A percentile compares a stretch with the other conserved stretches of the same genome.
Conservation (phyloP, 2,113 vertebrate species). For the Madoqua kirkii region DNA sequence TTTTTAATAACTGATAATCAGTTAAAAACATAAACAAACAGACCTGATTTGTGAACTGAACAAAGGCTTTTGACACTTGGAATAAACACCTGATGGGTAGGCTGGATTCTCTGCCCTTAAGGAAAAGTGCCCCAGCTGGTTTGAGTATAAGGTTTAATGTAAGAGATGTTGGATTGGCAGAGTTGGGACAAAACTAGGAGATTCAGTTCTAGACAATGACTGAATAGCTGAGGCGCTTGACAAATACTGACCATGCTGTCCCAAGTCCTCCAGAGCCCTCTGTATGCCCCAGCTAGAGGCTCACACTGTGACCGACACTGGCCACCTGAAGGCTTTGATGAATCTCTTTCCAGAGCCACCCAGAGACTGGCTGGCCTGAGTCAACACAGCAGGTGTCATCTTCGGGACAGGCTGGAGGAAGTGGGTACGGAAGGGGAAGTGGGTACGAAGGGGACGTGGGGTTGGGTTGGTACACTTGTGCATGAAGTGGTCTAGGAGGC, state of each 20-base stretch:
- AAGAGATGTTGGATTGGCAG: constrained; percentile 31
- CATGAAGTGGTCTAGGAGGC: background rate
- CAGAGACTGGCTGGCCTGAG: background rate
- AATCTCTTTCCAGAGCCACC: background rate
- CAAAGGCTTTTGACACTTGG: constrained; percentile 5
- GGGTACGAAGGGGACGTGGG: background rate
- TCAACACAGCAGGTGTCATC: background rate
- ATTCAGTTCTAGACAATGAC: background rate
- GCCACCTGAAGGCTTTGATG: background rate
- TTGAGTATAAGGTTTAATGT: constrained; percentile 48
- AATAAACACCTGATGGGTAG: background rate
- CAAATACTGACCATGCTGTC: background rate
- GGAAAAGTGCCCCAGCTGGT: constrained; percentile 9
- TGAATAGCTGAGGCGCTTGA: constrained; percentile 37
- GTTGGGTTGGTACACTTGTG: background rate
- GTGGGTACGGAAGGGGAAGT: background rate
- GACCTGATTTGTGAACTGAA: background rate
- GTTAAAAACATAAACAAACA: background rate
- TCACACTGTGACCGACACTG: background rate
- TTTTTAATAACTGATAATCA: background rate
- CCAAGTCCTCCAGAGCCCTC: background rate
- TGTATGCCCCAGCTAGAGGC: background rate
- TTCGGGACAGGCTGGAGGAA: background rate
- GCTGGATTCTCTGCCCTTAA: background rate
- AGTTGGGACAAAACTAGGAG: constrained; percentile 17